Percentiles rank a stretch among this genome's conserved stretches.
Evolutionary conservation across 2,797 vertebrate genomes (phyloP).

Genomic region (Amblyraja radiata): DNA sequence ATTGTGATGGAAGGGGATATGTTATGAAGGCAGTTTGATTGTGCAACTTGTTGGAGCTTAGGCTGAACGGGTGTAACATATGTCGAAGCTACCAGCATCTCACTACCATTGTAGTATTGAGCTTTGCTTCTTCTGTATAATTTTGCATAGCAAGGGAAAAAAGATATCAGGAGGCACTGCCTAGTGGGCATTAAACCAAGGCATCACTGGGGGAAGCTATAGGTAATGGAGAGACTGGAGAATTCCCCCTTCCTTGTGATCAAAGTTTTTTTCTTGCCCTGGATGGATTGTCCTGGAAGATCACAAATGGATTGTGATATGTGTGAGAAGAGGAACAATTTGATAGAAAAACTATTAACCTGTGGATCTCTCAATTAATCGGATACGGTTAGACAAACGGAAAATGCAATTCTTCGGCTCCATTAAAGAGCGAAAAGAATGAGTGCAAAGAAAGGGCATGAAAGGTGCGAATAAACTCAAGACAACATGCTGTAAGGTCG

Average conservation of each 20-base stretch:
- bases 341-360: not conserved
- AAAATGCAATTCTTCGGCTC: not conserved
- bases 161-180: not conserved
- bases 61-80: no score
- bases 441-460: not conserved
- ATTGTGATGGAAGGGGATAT: not conserved
- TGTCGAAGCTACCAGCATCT: not conserved
- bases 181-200: not conserved
- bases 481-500: not conserved
- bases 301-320: not conserved
- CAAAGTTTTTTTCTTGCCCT: no score
- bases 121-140: not conserved
- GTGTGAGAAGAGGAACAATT: not conserved
- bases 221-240: not conserved
- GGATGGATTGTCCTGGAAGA: no score
- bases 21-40: not conserved
- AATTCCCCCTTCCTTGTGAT: no score
- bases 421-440: not conserved
- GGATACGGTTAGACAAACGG: no score
- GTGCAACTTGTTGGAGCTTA: not conserved
- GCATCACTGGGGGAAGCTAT: not conserved
- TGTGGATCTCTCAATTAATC: not conserved
- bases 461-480: not conserved
- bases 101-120: no score
- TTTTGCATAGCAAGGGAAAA: not conserved